phyloP scores from a whole-genome alignment of 2,888 invertebrate genomes.

The Graphium colonna region DNA sequence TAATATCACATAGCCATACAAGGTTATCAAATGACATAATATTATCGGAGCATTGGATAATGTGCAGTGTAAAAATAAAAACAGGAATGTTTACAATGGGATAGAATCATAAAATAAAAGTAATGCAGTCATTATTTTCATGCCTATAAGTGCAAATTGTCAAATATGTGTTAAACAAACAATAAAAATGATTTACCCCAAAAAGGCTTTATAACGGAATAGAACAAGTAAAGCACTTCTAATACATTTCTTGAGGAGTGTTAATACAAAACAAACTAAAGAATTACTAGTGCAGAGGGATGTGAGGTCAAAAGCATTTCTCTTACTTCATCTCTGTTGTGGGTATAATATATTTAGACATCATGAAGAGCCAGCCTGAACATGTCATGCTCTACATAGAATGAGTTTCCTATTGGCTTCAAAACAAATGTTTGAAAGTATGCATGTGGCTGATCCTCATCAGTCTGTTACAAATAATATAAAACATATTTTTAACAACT shows the following conservation, averaged over 20 bases:
- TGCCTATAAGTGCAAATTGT: too few species aligned
- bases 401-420: slow-evolving; percentile 92
- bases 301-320: slow-evolving; percentile 28
- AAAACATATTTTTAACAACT: neutral
- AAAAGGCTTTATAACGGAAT: neutral
- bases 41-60: too few species aligned
- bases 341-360: slow-evolving; percentile 44
- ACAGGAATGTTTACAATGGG: neutral
- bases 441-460: slow-evolving; percentile 96
- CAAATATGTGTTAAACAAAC: neutral
- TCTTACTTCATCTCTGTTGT: slow-evolving; percentile 50
- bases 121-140: neutral
- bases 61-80: too few species aligned
- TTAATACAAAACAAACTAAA: slow-evolving; percentile 7
- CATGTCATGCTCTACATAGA: slow-evolving; percentile 96
- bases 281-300: slow-evolving; percentile 22
- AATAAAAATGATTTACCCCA: neutral
- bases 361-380: slow-evolving; percentile 96
- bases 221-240: neutral
- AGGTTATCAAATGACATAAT: too few species aligned
- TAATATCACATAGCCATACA: too few species aligned
- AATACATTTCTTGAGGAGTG: slow-evolving; percentile 1
- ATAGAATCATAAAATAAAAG: neutral
- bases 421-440: slow-evolving; percentile 96
- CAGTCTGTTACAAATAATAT: slow-evolving; percentile 84